A percentile compares a stretch with the other conserved stretches of the same genome.
Evolutionary conservation across 2,797 vertebrate species (phyloP).

Genomic region (Dromococcyx pavoninus): DNA sequence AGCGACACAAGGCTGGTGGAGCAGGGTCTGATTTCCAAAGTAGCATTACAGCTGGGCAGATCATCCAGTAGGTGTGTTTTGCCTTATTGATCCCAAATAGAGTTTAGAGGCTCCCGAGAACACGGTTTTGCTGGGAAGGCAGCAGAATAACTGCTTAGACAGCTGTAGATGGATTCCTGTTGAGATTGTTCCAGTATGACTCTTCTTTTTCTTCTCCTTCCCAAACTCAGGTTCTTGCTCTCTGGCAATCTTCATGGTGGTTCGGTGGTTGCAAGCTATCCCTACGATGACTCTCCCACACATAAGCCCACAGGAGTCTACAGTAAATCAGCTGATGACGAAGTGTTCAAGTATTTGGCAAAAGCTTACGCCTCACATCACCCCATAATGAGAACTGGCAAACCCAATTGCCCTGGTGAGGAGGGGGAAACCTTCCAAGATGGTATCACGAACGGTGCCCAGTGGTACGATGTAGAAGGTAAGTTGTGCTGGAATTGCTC

Average conservation of each 20-base stretch:
- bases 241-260: conserved; percentile 96
- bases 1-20: neutral
- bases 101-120: neutral
- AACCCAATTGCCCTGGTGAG: conserved; percentile 82
- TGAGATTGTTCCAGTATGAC: neutral
- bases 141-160: neutral
- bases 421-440: conserved; percentile 83
- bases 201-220: neutral
- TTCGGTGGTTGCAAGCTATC: conserved; percentile 96
- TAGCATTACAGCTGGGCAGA: neutral
- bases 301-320: conserved; percentile 82
- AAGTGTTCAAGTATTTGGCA: conserved; percentile 89
- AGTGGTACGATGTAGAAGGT: conserved; percentile 96
- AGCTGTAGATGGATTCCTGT: neutral
- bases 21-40: neutral
- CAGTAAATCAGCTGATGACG: conserved; percentile 89
- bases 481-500: conserved; percentile 26
- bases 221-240: conserved; percentile 87
- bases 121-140: neutral
- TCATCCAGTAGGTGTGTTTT: accelerated
- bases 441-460: conserved; percentile 95
- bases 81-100: neutral
- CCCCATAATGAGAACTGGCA: conserved; percentile 91
- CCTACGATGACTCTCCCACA: conserved; percentile 88
- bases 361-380: conserved; percentile 88